Evolutionary conservation across 2,888 invertebrate species (phyloP).

Genomic region (Pimpla rufipes): DNA sequence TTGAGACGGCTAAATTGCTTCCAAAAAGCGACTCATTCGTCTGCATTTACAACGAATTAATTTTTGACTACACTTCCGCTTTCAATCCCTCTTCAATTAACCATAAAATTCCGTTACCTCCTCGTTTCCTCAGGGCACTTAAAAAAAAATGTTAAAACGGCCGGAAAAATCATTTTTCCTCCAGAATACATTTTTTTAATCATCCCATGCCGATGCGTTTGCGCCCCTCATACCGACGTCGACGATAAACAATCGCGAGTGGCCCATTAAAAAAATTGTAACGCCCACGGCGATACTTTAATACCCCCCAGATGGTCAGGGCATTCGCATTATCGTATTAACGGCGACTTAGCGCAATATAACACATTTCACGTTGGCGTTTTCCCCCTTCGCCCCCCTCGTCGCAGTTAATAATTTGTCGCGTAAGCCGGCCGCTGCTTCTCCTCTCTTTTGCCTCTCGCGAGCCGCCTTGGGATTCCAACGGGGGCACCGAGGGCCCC

Average conservation of each 20-base stretch:
- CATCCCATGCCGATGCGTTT: too few relatives aligned
- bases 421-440: conserved; percentile 57
- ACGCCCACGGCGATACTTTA: neutral
- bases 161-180: too few relatives aligned
- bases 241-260: neutral
- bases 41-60: too few relatives aligned
- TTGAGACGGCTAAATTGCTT: too few relatives aligned
- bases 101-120: too few relatives aligned
- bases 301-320: neutral
- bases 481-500: conserved; percentile 10
- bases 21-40: too few relatives aligned
- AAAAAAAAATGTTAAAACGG: too few relatives aligned
- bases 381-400: conserved; percentile 40
- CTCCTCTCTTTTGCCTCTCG: conserved; percentile 25
- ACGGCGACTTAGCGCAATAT: conserved; percentile 33
- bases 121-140: too few relatives aligned
- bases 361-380: conserved; percentile 28
- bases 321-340: conserved; percentile 48
- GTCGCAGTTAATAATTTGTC: conserved; percentile 58
- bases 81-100: too few relatives aligned
- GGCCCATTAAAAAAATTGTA: neutral
- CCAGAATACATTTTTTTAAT: too few relatives aligned
- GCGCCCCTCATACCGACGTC: too few relatives aligned
- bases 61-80: too few relatives aligned
- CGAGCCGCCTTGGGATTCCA: conserved; percentile 10